Base-by-base conservation (phyloP, 2,797 vertebrate species). In the Pangasius mekongensis region DNA sequence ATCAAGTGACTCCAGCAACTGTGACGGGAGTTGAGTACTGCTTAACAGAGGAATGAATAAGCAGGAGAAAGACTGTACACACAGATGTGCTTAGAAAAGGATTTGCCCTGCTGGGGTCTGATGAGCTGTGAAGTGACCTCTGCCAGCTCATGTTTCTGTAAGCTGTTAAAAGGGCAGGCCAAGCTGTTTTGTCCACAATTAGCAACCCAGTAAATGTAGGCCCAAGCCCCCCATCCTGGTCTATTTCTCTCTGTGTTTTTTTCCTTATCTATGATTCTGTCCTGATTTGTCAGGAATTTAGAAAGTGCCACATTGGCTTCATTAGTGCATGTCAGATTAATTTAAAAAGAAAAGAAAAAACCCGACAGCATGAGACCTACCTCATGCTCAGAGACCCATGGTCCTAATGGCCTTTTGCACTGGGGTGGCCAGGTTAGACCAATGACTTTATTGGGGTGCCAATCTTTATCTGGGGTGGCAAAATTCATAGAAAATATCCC, bases 71-170 rank as follows among this genome's bases (percentile, higher is more conserved):
- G n/a, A 20, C 8, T 16, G 66, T 20, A 56, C 49, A 30, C 76
- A 22, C 49, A 56, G 52, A 56, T 56, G 52, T 78, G 52, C 30
- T 78, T 56, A 33, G 52, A 56, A 54, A 24, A 39, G 74, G 33
- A 69, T 82, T 71, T 87, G 0, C 18, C 49, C 67, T 49, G 60
- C 62, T 84, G 73, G 22, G 82, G 18, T 77, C 71, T 62, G 73
- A 86, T 43, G 43, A 58, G 64, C 66, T 66, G 22, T 36, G 66
- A 60, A 33, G 16, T 13, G 39, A 30, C 77, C 58, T 36, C 62
- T 89, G 89, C 89, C 76, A 89, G 54, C 56, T 89, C 86, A 64
- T 69, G 84, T 74, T 82, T 78, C 86, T 67, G 7, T 80, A 87
- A 81, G 73, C 89, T 82, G 89, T 64, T 74, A 36, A 83, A 58